Evolutionary conservation across 2,797 vertebrate genomes (phyloP).

Genomic region (Silurus aristotelis): DNA sequence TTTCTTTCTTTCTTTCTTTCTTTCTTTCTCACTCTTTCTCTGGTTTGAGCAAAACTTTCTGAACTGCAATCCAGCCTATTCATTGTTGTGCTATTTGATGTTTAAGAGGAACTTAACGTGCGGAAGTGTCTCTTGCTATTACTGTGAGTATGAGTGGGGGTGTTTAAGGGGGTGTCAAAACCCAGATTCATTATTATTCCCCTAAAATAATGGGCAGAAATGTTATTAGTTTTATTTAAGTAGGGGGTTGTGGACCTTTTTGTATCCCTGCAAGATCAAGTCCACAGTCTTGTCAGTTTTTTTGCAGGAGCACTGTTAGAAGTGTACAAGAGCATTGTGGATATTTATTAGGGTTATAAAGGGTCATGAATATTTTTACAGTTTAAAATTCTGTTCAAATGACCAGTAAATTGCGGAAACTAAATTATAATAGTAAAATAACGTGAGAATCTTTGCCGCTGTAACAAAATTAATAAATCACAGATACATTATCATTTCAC

Average conservation of each 20-base stretch:
- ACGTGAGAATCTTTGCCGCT: background rate
- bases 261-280: background rate
- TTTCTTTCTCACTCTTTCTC: background rate
- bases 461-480: background rate
- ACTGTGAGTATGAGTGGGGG: background rate
- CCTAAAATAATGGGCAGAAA: background rate
- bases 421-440: background rate
- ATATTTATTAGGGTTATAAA: background rate
- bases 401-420: background rate
- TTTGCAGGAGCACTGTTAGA: background rate
- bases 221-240: background rate
- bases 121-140: slow-evolving; percentile 12
- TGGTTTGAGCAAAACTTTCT: background rate
- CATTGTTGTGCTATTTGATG: background rate
- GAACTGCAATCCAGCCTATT: background rate
- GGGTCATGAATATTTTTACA: background rate
- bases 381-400: background rate
- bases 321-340: background rate
- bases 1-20: background rate
- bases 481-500: background rate
- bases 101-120: slow-evolving; percentile 13
- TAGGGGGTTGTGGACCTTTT: background rate
- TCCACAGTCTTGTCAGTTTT: background rate
- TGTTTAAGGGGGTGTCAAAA: background rate
- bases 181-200: background rate